phyloP scores from a whole-genome alignment of 2,797 vertebrate genomes.

The Astyanax mexicanus region DNA sequence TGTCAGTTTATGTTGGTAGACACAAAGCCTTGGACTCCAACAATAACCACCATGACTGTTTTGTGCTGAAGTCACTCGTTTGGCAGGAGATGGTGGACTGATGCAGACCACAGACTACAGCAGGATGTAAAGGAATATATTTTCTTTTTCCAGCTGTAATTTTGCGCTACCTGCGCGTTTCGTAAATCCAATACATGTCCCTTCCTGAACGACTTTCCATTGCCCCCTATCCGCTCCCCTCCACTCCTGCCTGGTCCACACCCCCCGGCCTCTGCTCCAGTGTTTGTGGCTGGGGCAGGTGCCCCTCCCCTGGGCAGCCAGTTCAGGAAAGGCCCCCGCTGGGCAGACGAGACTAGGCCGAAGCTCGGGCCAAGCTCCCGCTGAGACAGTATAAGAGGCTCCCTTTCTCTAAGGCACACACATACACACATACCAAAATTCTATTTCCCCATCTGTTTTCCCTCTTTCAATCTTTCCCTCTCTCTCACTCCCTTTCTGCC shows the following conservation, averaged over 20 bases:
- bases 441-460: conserved; percentile 84
- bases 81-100: conserved; percentile 47
- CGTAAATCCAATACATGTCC: conserved; percentile 77
- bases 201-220: conserved; percentile 81
- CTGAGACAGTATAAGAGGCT: conserved; percentile 84
- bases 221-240: conserved; percentile 43
- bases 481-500: conserved; percentile 54
- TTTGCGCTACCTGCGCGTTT: conserved; percentile 80
- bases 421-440: conserved; percentile 69
- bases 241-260: conserved; percentile 60
- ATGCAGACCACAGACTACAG: conserved; percentile 28
- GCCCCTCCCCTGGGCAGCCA: conserved; percentile 85
- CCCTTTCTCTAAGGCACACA: conserved; percentile 73
- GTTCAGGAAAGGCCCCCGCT: conserved; percentile 84
- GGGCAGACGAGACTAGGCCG: conserved; percentile 83
- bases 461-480: conserved; percentile 71
- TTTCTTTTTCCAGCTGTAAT: conserved; percentile 63
- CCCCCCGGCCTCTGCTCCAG: conserved; percentile 69
- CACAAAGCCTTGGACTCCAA: conserved; percentile 71
- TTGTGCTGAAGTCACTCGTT: conserved; percentile 66
- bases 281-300: conserved; percentile 81
- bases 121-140: conserved; percentile 56
- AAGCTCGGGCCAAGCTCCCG: conserved; percentile 76
- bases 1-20: conserved; percentile 73
- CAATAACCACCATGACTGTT: conserved; percentile 72